phyloP scores from a whole-genome alignment of 1,140 invertebrate genomes.

The Brachionus rubens region DNA sequence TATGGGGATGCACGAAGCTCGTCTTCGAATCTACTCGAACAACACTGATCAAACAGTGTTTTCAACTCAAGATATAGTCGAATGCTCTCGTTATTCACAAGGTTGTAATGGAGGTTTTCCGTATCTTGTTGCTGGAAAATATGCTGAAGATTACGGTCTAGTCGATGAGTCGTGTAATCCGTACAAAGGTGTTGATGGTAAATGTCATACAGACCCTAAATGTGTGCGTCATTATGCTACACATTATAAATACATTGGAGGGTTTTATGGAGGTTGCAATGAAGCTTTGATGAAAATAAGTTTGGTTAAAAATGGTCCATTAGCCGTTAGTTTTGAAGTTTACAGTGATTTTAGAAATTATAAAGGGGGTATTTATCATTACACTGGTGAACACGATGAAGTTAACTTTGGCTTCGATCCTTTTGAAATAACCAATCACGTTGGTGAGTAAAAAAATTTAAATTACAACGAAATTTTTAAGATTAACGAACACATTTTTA shows the following conservation, averaged over 20 bases:
- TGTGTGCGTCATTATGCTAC: constrained; percentile 60
- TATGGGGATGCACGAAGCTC: constrained; percentile 59
- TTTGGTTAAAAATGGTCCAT: constrained; percentile 63
- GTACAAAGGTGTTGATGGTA: constrained; percentile 57
- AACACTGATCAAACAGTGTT: constrained; percentile 58
- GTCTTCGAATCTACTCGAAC: constrained; percentile 59
- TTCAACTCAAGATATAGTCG: constrained; percentile 63
- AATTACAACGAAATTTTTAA: neutral
- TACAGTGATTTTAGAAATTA: constrained; percentile 52
- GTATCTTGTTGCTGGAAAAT: constrained; percentile 63
- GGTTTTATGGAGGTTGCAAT: constrained; percentile 54
- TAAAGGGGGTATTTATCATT: constrained; percentile 45
- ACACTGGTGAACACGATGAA: constrained; percentile 45
- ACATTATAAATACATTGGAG: constrained; percentile 62
- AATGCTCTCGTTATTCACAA: constrained; percentile 60
- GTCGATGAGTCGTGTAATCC: constrained; percentile 62
- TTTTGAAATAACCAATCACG: constrained; percentile 55
- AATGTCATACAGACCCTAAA: constrained; percentile 51
- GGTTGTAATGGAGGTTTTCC: constrained; percentile 65
- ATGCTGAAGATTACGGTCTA: constrained; percentile 63
- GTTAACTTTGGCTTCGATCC: constrained; percentile 47
- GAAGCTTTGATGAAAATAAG: constrained; percentile 63
- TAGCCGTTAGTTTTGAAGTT: constrained; percentile 64
- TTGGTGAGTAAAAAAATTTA: constrained; percentile 47
- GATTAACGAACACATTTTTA: neutral